Conservation (phyloP, 2,113 vertebrate species). For the Poeciliopsis occidentalis region DNA sequence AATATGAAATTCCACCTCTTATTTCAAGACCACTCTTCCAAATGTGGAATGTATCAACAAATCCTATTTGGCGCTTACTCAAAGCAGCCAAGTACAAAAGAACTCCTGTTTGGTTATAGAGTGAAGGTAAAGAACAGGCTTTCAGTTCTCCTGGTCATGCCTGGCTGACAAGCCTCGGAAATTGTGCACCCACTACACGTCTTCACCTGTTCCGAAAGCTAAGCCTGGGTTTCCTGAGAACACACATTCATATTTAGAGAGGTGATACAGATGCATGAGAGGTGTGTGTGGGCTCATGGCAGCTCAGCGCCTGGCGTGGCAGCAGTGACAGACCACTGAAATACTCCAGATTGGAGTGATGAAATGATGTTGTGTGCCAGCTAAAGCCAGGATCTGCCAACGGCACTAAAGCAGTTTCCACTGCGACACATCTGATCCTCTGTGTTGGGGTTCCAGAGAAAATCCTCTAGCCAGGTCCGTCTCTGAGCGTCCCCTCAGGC, state of each 20-base stretch:
- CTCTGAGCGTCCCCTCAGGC: conserved; percentile 59
- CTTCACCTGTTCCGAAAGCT: conserved; percentile 73
- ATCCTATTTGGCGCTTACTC: conserved; percentile 15
- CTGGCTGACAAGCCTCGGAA: conserved; percentile 72
- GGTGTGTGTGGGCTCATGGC: conserved; percentile 56
- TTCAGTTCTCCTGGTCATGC: conserved; percentile 37
- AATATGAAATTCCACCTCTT: conserved; percentile 15
- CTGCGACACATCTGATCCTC: conserved; percentile 80
- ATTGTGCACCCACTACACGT: conserved; percentile 67
- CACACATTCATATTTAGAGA: conserved; percentile 77
- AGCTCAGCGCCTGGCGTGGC: conserved; percentile 51
- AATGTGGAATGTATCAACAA: conserved; percentile 43
- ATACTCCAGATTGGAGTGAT: conserved; percentile 73
- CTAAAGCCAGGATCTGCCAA: conserved; percentile 58
- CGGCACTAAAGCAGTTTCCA: conserved; percentile 78
- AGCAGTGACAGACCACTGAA: conserved; percentile 58
- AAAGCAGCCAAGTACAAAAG: conserved; percentile 44
- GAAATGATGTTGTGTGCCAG: conserved; percentile 74
- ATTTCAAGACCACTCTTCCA: conserved; percentile 35
- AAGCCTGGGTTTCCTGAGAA: conserved; percentile 73
- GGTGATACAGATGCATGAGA: conserved; percentile 66
- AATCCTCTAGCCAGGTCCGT: conserved; percentile 39
- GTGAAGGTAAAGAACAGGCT: conserved; percentile 44
- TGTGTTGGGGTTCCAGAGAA: conserved; percentile 62
- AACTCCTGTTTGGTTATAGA: conserved; percentile 53